phyloP scores from a whole-genome alignment of 2,113 vertebrate genomes.

The Megaceryle maxima region DNA sequence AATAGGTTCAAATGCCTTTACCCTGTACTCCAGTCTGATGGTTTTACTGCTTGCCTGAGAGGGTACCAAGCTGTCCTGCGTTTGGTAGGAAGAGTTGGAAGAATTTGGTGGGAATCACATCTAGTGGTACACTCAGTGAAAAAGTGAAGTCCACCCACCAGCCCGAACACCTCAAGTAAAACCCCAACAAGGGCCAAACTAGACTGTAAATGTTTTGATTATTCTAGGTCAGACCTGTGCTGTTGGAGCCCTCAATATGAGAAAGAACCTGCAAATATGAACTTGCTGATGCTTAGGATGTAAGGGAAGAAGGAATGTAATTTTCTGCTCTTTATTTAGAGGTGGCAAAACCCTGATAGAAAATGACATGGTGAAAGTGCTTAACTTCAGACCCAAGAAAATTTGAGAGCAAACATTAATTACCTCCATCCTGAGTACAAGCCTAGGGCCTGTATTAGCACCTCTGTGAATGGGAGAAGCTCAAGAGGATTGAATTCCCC shows the following conservation, averaged over 20 bases:
- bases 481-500: constrained; percentile 33
- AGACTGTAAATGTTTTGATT: background rate
- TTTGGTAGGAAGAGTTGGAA: background rate
- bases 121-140: background rate
- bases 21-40: background rate
- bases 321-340: constrained; percentile 26
- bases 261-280: background rate
- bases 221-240: background rate
- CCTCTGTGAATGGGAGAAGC: constrained; percentile 36
- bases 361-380: constrained; percentile 15
- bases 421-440: background rate
- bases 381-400: constrained; percentile 53
- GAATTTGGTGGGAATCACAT: background rate
- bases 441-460: constrained; percentile 40
- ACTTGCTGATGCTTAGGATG: background rate
- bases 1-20: constrained; percentile 1
- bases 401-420: constrained; percentile 52
- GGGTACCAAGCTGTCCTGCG: background rate
- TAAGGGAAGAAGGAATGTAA: background rate
- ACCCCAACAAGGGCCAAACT: background rate
- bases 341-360: constrained; percentile 32
- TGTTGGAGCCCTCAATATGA: background rate
- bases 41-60: background rate
- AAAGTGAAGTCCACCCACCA: background rate
- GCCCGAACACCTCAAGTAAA: background rate